A percentile compares a stretch with the other conserved stretches of the same genome.
Evolutionary conservation across 2,113 vertebrate genomes (phyloP).

Genomic region (Bos javanicus): DNA sequence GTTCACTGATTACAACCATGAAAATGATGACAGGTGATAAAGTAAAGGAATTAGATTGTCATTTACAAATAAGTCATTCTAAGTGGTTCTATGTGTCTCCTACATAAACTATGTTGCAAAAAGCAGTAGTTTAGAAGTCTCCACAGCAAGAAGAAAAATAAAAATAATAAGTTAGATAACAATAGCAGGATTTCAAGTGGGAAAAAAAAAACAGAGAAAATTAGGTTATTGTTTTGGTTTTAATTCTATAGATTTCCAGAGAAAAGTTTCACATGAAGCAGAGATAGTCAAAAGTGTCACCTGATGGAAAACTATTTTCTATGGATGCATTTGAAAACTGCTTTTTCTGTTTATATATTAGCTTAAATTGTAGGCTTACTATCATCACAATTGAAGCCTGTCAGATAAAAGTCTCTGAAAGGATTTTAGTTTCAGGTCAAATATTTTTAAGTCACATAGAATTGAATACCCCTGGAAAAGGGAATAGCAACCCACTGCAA

Average conservation of each 20-base stretch:
- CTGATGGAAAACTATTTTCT: background rate
- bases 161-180: constrained; percentile 15
- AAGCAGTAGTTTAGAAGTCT: background rate
- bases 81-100: background rate
- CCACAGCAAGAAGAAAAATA: background rate
- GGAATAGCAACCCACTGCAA: background rate
- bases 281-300: background rate
- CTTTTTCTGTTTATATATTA: constrained; percentile 20
- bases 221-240: background rate
- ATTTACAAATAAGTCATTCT: constrained; percentile 40
- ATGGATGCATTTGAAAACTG: background rate
- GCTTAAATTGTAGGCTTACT: constrained; percentile 40
- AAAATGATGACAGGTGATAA: constrained; percentile 17
- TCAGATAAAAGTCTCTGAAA: background rate
- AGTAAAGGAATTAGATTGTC: background rate
- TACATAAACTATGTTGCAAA: background rate
- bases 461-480: background rate
- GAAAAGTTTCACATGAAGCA: background rate
- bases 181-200: background rate
- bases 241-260: background rate
- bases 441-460: background rate
- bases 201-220: background rate
- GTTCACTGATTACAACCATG: constrained; percentile 31
- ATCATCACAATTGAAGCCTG: background rate
- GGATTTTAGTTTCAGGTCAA: background rate